Base-by-base conservation (phyloP, 2,888 invertebrate genomes). In the Drosophila affinis region DNA sequence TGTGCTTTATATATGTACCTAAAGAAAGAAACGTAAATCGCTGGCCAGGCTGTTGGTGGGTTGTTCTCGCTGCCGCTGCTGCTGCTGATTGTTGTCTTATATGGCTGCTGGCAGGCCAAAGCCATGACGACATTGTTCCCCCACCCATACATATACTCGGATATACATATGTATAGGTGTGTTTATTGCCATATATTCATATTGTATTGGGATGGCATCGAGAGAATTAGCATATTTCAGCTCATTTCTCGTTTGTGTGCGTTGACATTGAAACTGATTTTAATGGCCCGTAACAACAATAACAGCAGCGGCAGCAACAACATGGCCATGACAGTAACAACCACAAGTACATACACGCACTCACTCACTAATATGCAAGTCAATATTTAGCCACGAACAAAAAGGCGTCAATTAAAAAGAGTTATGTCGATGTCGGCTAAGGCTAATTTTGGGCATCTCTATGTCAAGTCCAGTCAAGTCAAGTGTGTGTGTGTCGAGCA, bases 261-360 rank as follows among this genome's bases (percentile, higher is more conserved):
- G 62, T 67, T 88, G 87, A 88, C 87, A 88, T 88, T 88, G 87
- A 88, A 88, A 88, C 63, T 60, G 72, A 80, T 81, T 84, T 87
- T 84, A 80, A 87, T 84, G 80, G 80, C 71, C 72, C 85, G 73
- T 75, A 79, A 75, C 78, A 72, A 75, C 51, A 76, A 79, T 29
- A 75, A 75, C 29, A 64, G 58, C 21, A 62, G 29, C 24, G 3
- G 18, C 18, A 60, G 49, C n/a, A 57, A 68, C 47, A 7, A 39
- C 7, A n/a, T 7, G 62, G 61, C 46, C 63, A 62, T 57, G 63
- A 69, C 56, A 62, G 62, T 44, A 39, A 3, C 60, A 39, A 14
- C 60, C 60, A 57, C 60, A 57, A 61, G 48, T 73, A 68, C 69
- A 62, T 46, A 49, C 54, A 18, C 18, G 1, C 18, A 18, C 18